phyloP scores from a whole-genome alignment of 2,888 invertebrate species.

The Bugula neritina region DNA sequence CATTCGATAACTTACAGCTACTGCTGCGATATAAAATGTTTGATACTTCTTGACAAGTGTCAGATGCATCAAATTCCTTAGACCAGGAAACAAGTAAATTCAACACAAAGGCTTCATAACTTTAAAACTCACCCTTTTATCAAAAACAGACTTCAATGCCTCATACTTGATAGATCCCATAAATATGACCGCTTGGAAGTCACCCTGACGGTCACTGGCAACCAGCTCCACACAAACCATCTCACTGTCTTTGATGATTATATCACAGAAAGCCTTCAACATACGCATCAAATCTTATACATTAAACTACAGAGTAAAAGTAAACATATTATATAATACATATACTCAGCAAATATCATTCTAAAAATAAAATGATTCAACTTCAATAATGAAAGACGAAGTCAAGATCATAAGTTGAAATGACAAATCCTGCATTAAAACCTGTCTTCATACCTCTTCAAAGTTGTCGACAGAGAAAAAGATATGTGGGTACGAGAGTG shows the following conservation, averaged over 20 bases:
- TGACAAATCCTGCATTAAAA: too few relatives aligned
- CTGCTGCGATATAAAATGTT: too few relatives aligned
- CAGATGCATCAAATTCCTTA: too few relatives aligned
- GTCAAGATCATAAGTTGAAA: too few relatives aligned
- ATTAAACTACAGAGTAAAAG: too few relatives aligned
- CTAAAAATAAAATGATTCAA: too few relatives aligned
- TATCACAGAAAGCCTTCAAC: conserved; percentile 80
- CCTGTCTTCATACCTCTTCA: conserved; percentile 69
- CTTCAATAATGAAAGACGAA: too few relatives aligned
- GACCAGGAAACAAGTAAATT: too few relatives aligned
- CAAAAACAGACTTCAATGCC: conserved; percentile 91
- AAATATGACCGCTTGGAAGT: conserved; percentile 87
- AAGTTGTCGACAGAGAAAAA: conserved; percentile 99
- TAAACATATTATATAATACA: not conserved
- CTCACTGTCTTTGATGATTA: conserved; percentile 92
- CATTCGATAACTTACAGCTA: too few relatives aligned
- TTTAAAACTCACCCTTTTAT: conserved; percentile 76
- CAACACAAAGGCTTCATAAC: too few relatives aligned
- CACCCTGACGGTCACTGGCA: conserved; percentile 77
- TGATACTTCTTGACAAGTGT: too few relatives aligned
- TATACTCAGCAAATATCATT: not conserved
- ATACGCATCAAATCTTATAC: too few relatives aligned
- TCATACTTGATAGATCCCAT: conserved; percentile 96
- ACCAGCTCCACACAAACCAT: conserved; percentile 98
- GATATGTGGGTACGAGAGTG: conserved; percentile 97